Base-by-base conservation (phyloP, 1,140 invertebrate genomes). In the Bombus haemorrhoidalis region DNA sequence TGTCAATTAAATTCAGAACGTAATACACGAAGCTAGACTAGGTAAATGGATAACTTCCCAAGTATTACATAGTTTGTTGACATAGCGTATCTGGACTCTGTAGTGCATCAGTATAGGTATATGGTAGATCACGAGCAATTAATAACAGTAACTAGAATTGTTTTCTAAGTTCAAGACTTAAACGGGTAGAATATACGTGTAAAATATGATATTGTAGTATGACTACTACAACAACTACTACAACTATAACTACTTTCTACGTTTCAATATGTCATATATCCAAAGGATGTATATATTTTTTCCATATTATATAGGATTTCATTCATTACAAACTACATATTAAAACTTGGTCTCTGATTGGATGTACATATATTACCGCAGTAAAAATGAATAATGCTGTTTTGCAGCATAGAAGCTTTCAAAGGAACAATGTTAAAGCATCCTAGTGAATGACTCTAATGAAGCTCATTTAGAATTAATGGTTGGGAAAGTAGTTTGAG, bases 101-200 rank as follows among this genome's bases (percentile, higher is more conserved):
- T 81, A 47, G 37, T 79, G 69, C 43, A 57, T 87, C 86, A 87
- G 43, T 10, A 53, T 53, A 53, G 47, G 47, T 53, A 5, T 79
- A n/a, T n/a, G n/a, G n/a, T n/a, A 74, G 37, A 43, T 83, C 85
- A 62, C 83, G 76, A 77, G 78, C 84, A 87, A 88, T 88, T 84
- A 87, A 87, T 87, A 87, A 84, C 73, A 57, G 64, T 72, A 34
- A 39, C 18, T 75, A 13, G 10, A 25, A 83, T 75, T 39, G 10
- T 72, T 47, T 39, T 15, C 39, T 53, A 53, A 32, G 57, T 69
- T 57, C 3, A 59, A 28, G n/a, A 66, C 6, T 22, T 53, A 10
- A 8, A 71, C 18, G 10, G 18, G 22, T 39, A 22, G 32, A 69
- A 37, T 47, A 5, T 41, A 2, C 25, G 12, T 0, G 3, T 22